Evolutionary conservation across 2,797 vertebrate genomes (phyloP), one percentile per base, ranked within the genome.

Genomic region (Thalassophryne amazonica): DNA sequence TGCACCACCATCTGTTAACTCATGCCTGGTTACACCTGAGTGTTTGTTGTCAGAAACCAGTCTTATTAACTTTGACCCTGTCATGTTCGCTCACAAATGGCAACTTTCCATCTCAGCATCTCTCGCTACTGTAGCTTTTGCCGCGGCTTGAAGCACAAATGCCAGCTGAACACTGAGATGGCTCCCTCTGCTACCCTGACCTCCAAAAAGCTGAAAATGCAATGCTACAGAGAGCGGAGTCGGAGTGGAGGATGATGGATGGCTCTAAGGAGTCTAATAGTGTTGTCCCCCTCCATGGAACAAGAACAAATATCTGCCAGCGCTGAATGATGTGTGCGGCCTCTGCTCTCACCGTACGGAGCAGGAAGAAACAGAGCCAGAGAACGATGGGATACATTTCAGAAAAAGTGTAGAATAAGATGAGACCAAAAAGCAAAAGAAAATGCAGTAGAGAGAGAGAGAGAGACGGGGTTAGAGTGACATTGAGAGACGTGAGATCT

Each of bases 181-280:
- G 29, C 75, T 82, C 61, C n/a, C 56, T 80, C 69, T 55, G 62
- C 65, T 73, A 69, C 60, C 59, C 50, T 85, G 78, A 85, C 83
- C 79, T 80, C 80, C 64, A 67, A 69, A 64, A 84, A 74, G 73
- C 81, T 70, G 59, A 79, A 85, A 83, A 80, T 58, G 63, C 76
- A 70, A 79, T 16, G 57, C 34, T 49, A 21, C 42, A 18, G 48
- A 40, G 69, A 7, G 8, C 5, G 0, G 75, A 50, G 65, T 59
- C 27, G 15, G 60, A 71, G 60, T 38, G 39, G 63, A 66, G 53
- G 42, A 56, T 78, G 85, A 85, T 51, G 54, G 76, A 83, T 61
- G 51, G 60, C 57, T 76, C 56, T 49, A 35, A 78, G 70, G 76
- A 46, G 43, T 45, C 57, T 77, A 50, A 77, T 61, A 62, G 68